These are phyloP conservation scores for Rhinogobio ventralis DNA, from an alignment of 2,797 vertebrate species.

Conservation along the genomic window DNA sequence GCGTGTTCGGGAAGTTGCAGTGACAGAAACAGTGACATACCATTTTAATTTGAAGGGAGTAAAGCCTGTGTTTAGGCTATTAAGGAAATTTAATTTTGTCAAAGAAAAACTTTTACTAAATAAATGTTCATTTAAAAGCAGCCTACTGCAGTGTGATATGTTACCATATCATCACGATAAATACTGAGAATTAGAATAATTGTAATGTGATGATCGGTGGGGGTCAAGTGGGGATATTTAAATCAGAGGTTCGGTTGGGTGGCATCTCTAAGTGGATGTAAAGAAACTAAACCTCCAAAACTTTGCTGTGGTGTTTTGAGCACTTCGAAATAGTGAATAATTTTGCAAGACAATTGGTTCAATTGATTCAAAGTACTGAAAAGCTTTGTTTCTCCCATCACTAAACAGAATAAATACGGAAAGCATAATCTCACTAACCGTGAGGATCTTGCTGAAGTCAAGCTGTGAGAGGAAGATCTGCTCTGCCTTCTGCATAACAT, in stretches of 20 bases:
- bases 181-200: too few relatives aligned
- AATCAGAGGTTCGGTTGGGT: not conserved
- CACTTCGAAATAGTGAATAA: not conserved
- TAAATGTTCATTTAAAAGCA: too few relatives aligned
- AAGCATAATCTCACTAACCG: constrained; percentile 67
- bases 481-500: constrained; percentile 76
- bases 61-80: not conserved
- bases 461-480: constrained; percentile 81
- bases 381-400: not conserved
- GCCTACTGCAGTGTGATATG: too few relatives aligned
- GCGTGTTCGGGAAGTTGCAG: not conserved
- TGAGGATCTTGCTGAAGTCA: constrained; percentile 76
- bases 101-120: too few relatives aligned
- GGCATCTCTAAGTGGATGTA: not conserved
- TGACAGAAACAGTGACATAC: not conserved
- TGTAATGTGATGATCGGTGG: not conserved
- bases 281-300: not conserved
- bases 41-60: too few relatives aligned
- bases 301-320: not conserved
- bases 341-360: not conserved
- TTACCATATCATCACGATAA: too few relatives aligned
- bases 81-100: not conserved
- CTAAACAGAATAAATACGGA: not conserved
- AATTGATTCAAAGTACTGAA: not conserved
- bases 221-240: not conserved